Evolutionary conservation across 2,797 vertebrate species (phyloP), one percentile per base, ranked within the genome.

Genomic region (Megaceryle alcyon): DNA sequence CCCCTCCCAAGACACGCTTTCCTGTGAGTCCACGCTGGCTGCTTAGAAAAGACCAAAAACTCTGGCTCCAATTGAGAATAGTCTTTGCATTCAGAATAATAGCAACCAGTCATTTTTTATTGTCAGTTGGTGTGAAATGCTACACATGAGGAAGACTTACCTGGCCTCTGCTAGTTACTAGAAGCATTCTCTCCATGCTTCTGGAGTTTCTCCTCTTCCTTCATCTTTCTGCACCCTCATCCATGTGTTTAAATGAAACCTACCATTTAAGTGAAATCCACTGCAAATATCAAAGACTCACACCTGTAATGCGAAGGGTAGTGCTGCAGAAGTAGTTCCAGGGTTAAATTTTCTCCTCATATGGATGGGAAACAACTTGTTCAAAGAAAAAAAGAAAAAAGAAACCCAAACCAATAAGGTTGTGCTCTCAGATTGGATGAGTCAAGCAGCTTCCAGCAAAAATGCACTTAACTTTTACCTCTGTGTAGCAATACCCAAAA

Each of bases 1-100:
- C 15, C 29, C 2, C 10, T 68, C 19, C 29, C 21, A 46, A 35
- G 26, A 5, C 5, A 61, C 4, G 5, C 31, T 64, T 76, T 70
- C n/a, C 39, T 91, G 5, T 37, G 23, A 31, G 26, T 61, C 46
- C 13, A 3, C 21, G 26, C 16, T 83, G 44, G 12, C 43, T 81
- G 9, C 37, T 64, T 29, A 53, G 49, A 54, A 64, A 79, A 83
- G 14, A 39, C 14, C 33, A 61, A 56, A 81, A 86, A 41, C 33
- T 41, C 6, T 3, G 1, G 15, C 35, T 86, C 29, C n/a, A 73
- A 4, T 4, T 51, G 18, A 2, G 0, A 66, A 22, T 23, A 66
- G 8, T 12, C 23, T 82, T 66, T 61, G 12, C 7, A 39, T 54
- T 41, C 26, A 10, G 28, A 46, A 41, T 71, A 57, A 68, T 12